phyloP scores from a whole-genome alignment of 2,797 vertebrate species.

The Eupleurogrammus muticus region DNA sequence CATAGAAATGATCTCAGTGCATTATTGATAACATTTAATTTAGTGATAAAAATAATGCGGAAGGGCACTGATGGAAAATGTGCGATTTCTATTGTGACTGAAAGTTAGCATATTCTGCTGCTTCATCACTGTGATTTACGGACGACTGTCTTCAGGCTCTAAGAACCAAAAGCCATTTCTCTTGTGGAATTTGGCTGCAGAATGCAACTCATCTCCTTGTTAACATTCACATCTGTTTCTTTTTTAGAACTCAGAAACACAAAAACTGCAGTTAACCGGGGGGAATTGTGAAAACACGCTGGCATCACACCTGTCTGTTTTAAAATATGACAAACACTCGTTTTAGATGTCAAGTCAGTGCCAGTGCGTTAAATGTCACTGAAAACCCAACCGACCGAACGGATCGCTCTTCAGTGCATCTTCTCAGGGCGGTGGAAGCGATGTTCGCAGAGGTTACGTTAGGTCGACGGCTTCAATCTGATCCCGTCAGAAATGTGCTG shows the following conservation, averaged over 20 bases:
- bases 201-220: conserved; percentile 33
- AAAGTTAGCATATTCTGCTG: conserved; percentile 16
- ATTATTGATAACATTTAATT: background rate
- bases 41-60: background rate
- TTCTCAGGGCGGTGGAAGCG: background rate
- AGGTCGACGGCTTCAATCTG: background rate
- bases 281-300: conserved; percentile 4
- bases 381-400: background rate
- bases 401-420: background rate
- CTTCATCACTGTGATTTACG: conserved; percentile 29
- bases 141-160: conserved; percentile 35
- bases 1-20: background rate
- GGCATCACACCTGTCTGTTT: background rate
- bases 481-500: background rate
- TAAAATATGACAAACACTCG: background rate
- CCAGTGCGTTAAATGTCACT: background rate
- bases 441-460: background rate
- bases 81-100: conserved; percentile 11
- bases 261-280: conserved; percentile 1
- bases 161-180: conserved; percentile 38
- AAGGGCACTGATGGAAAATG: background rate
- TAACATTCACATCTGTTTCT: conserved; percentile 54
- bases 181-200: conserved; percentile 41
- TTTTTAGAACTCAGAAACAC: conserved; percentile 24
- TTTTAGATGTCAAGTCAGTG: background rate